Conservation (phyloP, 2,888 invertebrate species). For the Cremastobaeus sp. region DNA sequence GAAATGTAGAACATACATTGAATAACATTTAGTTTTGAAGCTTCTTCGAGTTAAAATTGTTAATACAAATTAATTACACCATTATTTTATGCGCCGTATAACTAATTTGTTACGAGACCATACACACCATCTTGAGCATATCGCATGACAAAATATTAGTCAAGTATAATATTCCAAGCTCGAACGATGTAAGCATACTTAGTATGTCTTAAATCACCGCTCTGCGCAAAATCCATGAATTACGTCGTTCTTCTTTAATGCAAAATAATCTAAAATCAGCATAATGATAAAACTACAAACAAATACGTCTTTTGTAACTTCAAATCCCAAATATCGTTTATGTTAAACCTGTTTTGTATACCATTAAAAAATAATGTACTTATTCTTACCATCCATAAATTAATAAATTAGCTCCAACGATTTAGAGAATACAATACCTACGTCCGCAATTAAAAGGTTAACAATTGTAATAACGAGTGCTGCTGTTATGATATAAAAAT, state of each 20-base stretch:
- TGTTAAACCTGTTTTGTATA: constrained; percentile 16
- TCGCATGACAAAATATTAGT: constrained; percentile 39
- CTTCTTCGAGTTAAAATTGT: constrained; percentile 12
- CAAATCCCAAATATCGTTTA: neutral
- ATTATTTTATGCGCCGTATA: constrained; percentile 36
- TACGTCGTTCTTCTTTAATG: neutral
- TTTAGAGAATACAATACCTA: constrained; percentile 10
- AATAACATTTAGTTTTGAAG: too few relatives aligned
- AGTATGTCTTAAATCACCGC: constrained; percentile 16
- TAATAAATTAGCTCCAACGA: too few relatives aligned
- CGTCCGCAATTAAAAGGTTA: neutral
- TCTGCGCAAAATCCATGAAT: neutral
- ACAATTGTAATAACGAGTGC: neutral
- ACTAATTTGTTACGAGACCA: constrained; percentile 27
- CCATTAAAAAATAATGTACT: constrained; percentile 45
- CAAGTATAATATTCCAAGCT: constrained; percentile 41
- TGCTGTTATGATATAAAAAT: constrained; percentile 11
- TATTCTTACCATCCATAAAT: constrained; percentile 34
- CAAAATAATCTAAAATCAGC: neutral
- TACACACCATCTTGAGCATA: constrained; percentile 41
- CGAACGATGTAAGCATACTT: constrained; percentile 41
- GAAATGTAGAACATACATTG: too few relatives aligned
- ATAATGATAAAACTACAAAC: too few relatives aligned
- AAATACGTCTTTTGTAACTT: too few relatives aligned
- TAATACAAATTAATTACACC: constrained; percentile 15